Conservation (phyloP, 2,113 vertebrate species). For the Actenoides lindsayi region DNA sequence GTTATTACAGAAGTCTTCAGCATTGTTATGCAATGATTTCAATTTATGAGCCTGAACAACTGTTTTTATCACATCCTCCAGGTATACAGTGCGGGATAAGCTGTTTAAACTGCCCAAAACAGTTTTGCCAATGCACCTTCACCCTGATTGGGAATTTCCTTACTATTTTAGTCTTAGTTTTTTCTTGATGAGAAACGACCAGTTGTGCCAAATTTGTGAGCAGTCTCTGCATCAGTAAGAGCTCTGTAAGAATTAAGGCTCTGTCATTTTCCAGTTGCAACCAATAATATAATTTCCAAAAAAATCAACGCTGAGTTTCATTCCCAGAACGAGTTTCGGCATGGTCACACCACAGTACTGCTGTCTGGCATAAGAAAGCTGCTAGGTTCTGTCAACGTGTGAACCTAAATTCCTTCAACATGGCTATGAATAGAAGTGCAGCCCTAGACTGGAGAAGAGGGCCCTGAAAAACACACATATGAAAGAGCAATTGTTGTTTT, state of each 20-base stretch:
- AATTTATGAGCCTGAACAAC: background rate
- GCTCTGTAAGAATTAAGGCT: background rate
- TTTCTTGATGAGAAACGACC: background rate
- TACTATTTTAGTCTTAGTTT: background rate
- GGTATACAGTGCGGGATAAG: background rate
- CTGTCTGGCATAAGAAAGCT: background rate
- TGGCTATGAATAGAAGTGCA: background rate
- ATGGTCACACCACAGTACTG: background rate
- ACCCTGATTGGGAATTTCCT: background rate
- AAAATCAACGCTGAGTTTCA: background rate
- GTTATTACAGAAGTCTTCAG: background rate
- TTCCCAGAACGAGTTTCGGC: background rate
- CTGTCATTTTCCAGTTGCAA: background rate
- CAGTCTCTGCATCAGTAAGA: background rate
- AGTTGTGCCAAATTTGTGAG: background rate
- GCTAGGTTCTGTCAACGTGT: background rate
- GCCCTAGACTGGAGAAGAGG: background rate
- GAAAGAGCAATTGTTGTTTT: constrained; percentile 46
- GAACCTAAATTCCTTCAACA: background rate
- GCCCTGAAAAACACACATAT: constrained; percentile 12
- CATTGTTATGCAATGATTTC: background rate
- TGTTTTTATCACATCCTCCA: background rate
- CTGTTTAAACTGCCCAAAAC: background rate
- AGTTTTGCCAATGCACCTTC: background rate
- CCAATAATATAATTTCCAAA: background rate